Base-by-base conservation (phyloP, 1,140 invertebrate species). In the Pseudomyrmex sp. region DNA sequence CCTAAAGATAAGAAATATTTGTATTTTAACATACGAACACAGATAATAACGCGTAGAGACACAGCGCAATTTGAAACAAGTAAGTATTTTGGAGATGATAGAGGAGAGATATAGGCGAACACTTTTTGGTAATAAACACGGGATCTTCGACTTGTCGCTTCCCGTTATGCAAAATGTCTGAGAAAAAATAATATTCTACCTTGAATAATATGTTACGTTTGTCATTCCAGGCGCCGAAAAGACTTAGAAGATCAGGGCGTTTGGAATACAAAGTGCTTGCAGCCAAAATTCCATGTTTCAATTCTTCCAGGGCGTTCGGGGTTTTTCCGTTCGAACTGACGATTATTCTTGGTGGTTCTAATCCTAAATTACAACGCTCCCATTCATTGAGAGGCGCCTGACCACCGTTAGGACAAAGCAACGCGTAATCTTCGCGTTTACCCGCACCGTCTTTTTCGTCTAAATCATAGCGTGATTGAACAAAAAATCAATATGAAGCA, bases 351-450 rank as follows among this genome's bases (percentile, higher is more conserved):
- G 96, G 95, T 5, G 96, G 95, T 9, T 97, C 95, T 82, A 95
- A 92, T 1, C 96, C 96, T 20, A 97, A 90, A 91, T 97, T 95
- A 89, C 97, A 97, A 13, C 90, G 91, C 10, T 93, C 86, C 93
- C 95, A 96, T 18, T 95, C 91, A 23, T 95, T 93, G 15, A 96
- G 91, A 1, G 94, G 77, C 0, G 91, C 91, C 13, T 93, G 91
- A 10, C 95, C 92, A 46, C 94, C 96, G 90, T 96, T 95, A n/a
- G 96, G 95, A 91, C 97, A 97, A 48, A 97, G 91, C 23, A 97
- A 91, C 88, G 96, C 95, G 85, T 96, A 97, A 89, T 97, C 96
- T 61, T 95, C 93, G 5, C 94, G 93, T 76, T 96, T 95, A 48
- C 59, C 18, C 18, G 62, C 44, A 9, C 1, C 44, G 10, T 73